Percentiles rank a stretch among this genome's conserved stretches.
These are phyloP conservation scores for Thunnus maccoyii DNA, from an alignment of 2,113 vertebrate species.

Conservation along the genomic window DNA sequence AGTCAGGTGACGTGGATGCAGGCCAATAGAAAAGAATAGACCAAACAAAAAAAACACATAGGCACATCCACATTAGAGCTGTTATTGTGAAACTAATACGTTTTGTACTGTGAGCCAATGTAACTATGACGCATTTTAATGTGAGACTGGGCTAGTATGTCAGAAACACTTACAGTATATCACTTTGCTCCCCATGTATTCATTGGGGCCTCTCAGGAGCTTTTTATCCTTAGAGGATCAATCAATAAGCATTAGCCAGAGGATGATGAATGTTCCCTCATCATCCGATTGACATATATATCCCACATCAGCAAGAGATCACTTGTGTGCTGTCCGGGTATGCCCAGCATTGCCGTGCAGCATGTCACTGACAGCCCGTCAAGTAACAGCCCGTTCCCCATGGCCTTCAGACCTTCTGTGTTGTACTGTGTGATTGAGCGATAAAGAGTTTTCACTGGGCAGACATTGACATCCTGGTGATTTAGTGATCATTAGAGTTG, in stretches of 20 bases:
- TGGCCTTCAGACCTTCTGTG: conserved; percentile 20
- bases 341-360: conserved; percentile 11
- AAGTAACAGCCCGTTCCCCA: conserved; percentile 36
- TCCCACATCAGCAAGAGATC: conserved; percentile 49
- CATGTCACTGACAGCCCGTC: conserved; percentile 47
- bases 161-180: conserved; percentile 58
- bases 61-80: no score
- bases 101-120: no score
- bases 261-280: conserved; percentile 74
- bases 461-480: conserved; percentile 58
- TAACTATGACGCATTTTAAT: no score
- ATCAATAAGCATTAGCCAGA: conserved; percentile 70
- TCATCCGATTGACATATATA: conserved; percentile 67
- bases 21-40: no score
- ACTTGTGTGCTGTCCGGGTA: conserved; percentile 20
- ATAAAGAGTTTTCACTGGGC: conserved; percentile 51
- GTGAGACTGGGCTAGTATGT: conserved; percentile 25
- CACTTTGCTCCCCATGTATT: conserved; percentile 29
- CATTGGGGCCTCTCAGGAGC: conserved; percentile 53
- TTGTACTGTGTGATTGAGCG: conserved; percentile 53
- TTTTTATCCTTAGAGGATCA: conserved; percentile 72
- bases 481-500: conserved; percentile 67
- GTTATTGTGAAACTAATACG: no score
- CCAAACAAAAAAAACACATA: no score
- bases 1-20: no score